Conservation (phyloP, 37 sponge, comb jelly and placozoan species). For the Cliona cf. orientalis region DNA sequence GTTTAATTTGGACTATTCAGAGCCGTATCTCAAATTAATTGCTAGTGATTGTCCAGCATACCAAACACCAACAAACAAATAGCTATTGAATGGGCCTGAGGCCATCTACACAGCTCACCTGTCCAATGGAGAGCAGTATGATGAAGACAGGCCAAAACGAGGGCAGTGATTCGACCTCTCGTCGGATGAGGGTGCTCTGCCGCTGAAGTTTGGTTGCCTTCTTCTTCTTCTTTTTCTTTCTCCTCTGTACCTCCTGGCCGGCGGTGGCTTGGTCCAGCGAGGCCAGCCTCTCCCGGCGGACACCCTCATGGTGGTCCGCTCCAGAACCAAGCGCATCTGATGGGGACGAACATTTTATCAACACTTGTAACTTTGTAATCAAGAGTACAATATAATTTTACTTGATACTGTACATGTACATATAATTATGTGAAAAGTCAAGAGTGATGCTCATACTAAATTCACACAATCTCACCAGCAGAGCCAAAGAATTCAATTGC, state of each 20-base stretch:
- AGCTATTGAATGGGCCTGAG: no score
- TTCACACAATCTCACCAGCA: slow-evolving; percentile 14
- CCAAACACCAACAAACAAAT: no score
- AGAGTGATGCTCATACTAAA: not conserved
- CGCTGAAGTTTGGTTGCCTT: slow-evolving; percentile 73
- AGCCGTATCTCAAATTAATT: no score
- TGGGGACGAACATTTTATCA: no score
- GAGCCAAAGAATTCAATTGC: slow-evolving; percentile 70
- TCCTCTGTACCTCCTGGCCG: not conserved
- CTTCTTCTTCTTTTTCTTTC: slow-evolving; percentile 28
- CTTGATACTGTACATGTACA: no score
- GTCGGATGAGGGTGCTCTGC: slow-evolving; percentile 68
- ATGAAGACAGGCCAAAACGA: slow-evolving; percentile 93
- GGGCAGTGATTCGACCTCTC: slow-evolving; percentile 85
- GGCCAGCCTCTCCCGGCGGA: slow-evolving; percentile 37
- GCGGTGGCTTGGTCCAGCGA: not conserved
- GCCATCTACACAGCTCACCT: slow-evolving; percentile 26
- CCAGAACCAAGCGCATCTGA: no score
- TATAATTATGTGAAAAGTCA: no score
- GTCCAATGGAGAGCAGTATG: slow-evolving; percentile 67
- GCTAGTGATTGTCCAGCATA: no score
- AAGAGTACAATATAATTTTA: not conserved
- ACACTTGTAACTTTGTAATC: no score
- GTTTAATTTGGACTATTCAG: no score
- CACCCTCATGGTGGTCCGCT: not conserved